These are phyloP conservation scores for Ammodytes dubius DNA, from an alignment of 2,113 vertebrate species.

Conservation along the genomic window DNA sequence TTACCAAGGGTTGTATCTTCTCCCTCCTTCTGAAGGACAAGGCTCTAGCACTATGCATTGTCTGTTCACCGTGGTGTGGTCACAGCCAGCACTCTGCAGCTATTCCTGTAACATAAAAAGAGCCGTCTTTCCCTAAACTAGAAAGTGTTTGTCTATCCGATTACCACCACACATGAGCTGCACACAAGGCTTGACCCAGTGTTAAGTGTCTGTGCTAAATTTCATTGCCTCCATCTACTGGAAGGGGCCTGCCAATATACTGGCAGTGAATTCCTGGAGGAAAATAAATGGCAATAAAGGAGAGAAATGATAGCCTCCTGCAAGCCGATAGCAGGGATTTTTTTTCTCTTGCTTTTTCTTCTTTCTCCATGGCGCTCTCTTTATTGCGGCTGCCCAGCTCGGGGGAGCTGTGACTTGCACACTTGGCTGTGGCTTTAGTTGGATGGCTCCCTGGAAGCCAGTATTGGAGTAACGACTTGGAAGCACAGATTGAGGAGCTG, in stretches of 20 bases:
- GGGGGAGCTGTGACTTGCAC: constrained; percentile 93
- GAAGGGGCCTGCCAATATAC: constrained; percentile 96
- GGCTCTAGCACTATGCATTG: constrained; percentile 69
- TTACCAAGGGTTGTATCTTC: not conserved
- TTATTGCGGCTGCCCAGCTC: constrained; percentile 93
- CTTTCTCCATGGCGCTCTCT: constrained; percentile 65
- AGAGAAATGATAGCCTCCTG: constrained; percentile 93
- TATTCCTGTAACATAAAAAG: constrained; percentile 86
- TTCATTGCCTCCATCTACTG: constrained; percentile 98
- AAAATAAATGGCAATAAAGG: constrained; percentile 99
- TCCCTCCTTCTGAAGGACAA: constrained; percentile 32
- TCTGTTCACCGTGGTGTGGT: constrained; percentile 63
- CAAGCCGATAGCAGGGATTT: constrained; percentile 90
- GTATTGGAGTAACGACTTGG: constrained; percentile 90
- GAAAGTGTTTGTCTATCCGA: constrained; percentile 94
- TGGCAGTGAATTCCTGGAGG: constrained; percentile 98
- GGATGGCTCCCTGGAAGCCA: constrained; percentile 91
- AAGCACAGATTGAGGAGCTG: constrained; percentile 86
- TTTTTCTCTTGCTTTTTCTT: constrained; percentile 71
- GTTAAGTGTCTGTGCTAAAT: constrained; percentile 98
- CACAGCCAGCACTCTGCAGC: constrained; percentile 48
- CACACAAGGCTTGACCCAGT: constrained; percentile 92
- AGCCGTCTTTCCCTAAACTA: constrained; percentile 84
- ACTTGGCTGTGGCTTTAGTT: constrained; percentile 84
- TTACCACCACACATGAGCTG: constrained; percentile 91